Base-by-base conservation (phyloP, 2,113 vertebrate genomes). In the Paramisgurnus dabryanus region DNA sequence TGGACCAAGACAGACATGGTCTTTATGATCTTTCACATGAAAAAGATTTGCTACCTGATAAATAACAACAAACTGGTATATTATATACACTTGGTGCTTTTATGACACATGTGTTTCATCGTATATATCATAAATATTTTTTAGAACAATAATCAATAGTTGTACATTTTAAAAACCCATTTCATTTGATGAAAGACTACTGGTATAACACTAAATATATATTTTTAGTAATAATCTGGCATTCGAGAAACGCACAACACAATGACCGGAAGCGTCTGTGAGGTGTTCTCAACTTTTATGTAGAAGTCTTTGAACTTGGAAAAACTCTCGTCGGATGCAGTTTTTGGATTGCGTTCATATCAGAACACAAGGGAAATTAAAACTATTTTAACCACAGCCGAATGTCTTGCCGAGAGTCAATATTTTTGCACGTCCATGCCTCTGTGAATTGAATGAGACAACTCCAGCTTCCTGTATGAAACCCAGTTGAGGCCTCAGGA, bases 301-400 rank as follows among this genome's bases (percentile, higher is more conserved):
- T 61, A 9, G 55, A 74, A 74, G 71, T 15, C 55, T 74, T 74
- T 74, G 40, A 43, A 74, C 70, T 73, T 58, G 55, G 70, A 41
- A 45, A 73, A 72, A 13, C 53, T 73, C 8, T 58, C 53, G 2
- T 13, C 4, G 15, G 15, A 17, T 58, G 55, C 17, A 18, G 53
- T 17, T 57, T 57, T 6, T 58, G 55, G 55, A 43, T 43, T 60
- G n/a, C 9, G 45, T 45, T 73, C 55, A 22, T 45, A 60, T 74
- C 71, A 61, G n/a, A 74, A 18, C 71, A 45, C 71, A 74, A 27
- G 55, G 55, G 71, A 61, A 60, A 45, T n/a, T 45, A 27, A 72
- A 72, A 74, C 55, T 74, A 61, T 74, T 74, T 74, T 27, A 74
- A 27, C 53, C 53, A 41, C 17, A n/a, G 66, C n/a, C 58, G 50